Evolutionary conservation across 2,797 vertebrate genomes (phyloP).

Genomic region (Lithobates pipiens): DNA sequence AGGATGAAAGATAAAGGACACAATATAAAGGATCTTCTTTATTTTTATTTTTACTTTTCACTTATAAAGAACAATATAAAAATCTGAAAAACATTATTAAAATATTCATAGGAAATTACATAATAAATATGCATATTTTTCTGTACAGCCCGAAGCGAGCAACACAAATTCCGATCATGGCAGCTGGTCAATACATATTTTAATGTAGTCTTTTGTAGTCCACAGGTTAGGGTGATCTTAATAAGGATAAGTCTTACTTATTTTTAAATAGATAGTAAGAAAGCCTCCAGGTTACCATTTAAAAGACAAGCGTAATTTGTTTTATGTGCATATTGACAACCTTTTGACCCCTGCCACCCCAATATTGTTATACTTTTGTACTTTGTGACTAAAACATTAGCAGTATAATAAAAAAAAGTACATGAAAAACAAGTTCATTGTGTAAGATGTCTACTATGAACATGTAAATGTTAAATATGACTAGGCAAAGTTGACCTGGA

Average conservation of each 20-base stretch:
- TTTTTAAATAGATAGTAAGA: neutral
- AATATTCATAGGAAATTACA: conserved; percentile 9
- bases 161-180: neutral
- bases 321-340: too few species aligned
- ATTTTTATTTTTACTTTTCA: conserved; percentile 10
- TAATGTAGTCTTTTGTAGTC: neutral
- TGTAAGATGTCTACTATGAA: neutral
- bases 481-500: neutral
- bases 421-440: neutral
- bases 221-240: neutral
- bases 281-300: neutral
- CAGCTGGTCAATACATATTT: neutral
- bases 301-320: neutral
- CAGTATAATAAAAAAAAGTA: neutral
- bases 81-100: conserved; percentile 38
- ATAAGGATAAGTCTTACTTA: neutral
- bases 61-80: conserved; percentile 48
- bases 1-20: neutral
- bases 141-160: conserved; percentile 8
- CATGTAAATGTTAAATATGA: neutral
- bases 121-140: conserved; percentile 48
- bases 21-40: conserved; percentile 11
- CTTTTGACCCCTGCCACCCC: too few species aligned
- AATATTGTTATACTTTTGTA: neutral
- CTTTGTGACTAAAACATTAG: neutral